Percentiles rank a stretch among this genome's conserved stretches.
These are phyloP conservation scores for Choloepus hoffmanni DNA, from an alignment of 2,113 vertebrate genomes.

Conservation along the genomic window DNA sequence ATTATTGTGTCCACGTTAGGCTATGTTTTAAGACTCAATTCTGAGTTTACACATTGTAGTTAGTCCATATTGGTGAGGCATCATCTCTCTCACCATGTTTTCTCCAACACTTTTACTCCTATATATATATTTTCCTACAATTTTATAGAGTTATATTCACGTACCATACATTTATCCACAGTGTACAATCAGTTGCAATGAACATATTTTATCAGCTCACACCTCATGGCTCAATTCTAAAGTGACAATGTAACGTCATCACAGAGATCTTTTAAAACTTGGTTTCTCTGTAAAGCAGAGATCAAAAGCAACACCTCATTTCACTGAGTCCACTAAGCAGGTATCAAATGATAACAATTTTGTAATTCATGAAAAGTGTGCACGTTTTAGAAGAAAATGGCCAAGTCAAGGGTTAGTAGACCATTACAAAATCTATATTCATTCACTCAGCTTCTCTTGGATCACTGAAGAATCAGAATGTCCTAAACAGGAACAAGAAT, in stretches of 20 bases:
- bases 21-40: too few relatives aligned
- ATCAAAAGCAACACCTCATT: neutral
- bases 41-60: too few relatives aligned
- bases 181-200: too few relatives aligned
- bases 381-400: neutral
- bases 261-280: slow-evolving; percentile 8
- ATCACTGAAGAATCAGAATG: neutral
- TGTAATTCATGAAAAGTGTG: neutral
- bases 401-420: neutral
- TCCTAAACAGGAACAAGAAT: slow-evolving; percentile 14
- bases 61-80: too few relatives aligned
- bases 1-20: too few relatives aligned
- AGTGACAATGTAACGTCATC: neutral
- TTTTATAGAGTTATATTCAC: too few relatives aligned
- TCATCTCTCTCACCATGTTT: too few relatives aligned
- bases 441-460: neutral
- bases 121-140: too few relatives aligned
- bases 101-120: too few relatives aligned
- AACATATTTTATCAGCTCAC: neutral
- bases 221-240: neutral
- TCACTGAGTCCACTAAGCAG: neutral
- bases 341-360: neutral
- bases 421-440: neutral
- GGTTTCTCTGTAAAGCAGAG: neutral
- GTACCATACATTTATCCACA: too few relatives aligned